Base-by-base conservation (phyloP, 2,113 vertebrate genomes). In the Camelus bactrianus region DNA sequence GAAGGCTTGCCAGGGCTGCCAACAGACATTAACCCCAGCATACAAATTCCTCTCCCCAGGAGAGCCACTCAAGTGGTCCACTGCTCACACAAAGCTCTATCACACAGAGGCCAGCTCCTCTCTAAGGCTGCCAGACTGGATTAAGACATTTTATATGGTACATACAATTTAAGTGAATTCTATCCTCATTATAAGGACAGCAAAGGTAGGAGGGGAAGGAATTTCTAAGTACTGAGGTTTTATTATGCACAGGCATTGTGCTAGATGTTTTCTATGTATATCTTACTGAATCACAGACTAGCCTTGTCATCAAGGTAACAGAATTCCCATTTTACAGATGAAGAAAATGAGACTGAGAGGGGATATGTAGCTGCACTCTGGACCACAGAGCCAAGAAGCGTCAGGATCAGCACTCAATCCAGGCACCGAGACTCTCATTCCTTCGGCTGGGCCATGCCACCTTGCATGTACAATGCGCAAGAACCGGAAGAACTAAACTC, bases 401-500 rank as follows among this genome's bases (percentile, higher is more conserved):
- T 90, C 48, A 75, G 30, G 87, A 20, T 83, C 42, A 48, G 26
- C 60, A 83, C 26, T 65, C 22, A 54, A 54, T 72, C 32, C 17
- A 81, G 91, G 70, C 17, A 60, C 28, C 2, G 42, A 82, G 14
- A 26, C 35, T 69, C 30, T 54, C 19, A 70, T 76, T 62, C 30
- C 70, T 67, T n/a, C 16, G 38, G 20, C 17, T 48, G 26, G 77
- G 85, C 6, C 65, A 35, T 26, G 42, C 38, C 77, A 13, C 67
- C 22, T 62, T 75, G 35, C 6, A 80, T 8, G 84, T 58, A 75
- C 67, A 95, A 83, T 20, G 76, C 8, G 54, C 20, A 79, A 35
- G 76, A 79, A 79, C 52, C 35, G 70, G 58, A 76, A 93, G 32
- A 94, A 86, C 75, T 83, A 83, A 93, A 96, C 65, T 95, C 73